Percentiles rank a stretch among this genome's conserved stretches.
These are phyloP conservation scores for Pterocles gutturalis DNA, from an alignment of 2,113 vertebrate genomes.

Conservation along the genomic window DNA sequence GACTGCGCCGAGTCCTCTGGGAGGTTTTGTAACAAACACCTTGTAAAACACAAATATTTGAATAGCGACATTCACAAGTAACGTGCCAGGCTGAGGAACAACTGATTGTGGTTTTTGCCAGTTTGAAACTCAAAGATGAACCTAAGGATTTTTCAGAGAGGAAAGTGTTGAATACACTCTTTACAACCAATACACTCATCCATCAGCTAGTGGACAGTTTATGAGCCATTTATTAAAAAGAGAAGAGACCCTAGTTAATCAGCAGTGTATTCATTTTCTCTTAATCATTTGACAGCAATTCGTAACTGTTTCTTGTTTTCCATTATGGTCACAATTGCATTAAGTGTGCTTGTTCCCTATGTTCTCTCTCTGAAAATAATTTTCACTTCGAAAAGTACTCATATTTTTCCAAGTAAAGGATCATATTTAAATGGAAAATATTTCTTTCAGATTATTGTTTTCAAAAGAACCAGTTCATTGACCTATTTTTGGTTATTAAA, in stretches of 20 bases:
- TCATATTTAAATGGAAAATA: neutral
- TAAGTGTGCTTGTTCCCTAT: neutral
- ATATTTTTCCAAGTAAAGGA: neutral
- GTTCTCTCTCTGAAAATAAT: neutral
- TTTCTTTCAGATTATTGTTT: neutral
- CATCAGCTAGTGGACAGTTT: neutral
- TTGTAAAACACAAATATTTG: slow-evolving; percentile 46
- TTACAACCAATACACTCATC: neutral
- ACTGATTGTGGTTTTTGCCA: neutral
- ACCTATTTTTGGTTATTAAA: neutral
- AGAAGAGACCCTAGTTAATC: neutral
- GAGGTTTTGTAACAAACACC: slow-evolving; percentile 10
- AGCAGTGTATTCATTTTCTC: slow-evolving; percentile 3
- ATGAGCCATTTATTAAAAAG: neutral
- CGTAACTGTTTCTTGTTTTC: neutral
- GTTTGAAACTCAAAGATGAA: neutral
- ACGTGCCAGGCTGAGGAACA: neutral
- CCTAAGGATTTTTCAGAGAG: neutral
- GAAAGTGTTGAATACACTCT: neutral
- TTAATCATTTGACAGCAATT: slow-evolving; percentile 11
- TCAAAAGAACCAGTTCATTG: neutral
- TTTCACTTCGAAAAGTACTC: neutral
- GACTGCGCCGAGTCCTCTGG: neutral
- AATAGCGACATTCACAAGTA: neutral
- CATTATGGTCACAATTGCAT: neutral